Conservation (phyloP, 2,888 invertebrate species). For the Busseola fusca region DNA sequence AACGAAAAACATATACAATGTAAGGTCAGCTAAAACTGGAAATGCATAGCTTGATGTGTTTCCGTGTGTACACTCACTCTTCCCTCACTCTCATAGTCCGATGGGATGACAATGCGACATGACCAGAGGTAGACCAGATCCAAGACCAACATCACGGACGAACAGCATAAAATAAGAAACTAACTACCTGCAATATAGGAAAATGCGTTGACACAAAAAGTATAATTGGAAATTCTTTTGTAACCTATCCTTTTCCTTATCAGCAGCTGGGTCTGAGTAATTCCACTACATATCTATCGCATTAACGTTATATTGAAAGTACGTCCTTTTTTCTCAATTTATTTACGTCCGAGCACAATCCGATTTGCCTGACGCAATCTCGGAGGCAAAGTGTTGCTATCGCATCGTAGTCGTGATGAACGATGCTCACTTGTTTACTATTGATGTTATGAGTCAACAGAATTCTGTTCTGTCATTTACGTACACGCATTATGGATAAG, state of each 20-base stretch:
- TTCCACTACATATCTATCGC: not conserved
- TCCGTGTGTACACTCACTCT: too few relatives aligned
- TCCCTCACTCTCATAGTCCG: not conserved
- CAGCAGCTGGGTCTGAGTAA: not conserved
- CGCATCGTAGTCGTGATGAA: slow-evolving; percentile 21
- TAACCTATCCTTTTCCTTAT: slow-evolving; percentile 19
- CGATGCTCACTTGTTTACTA: slow-evolving; percentile 30
- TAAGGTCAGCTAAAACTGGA: too few relatives aligned
- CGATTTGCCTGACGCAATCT: slow-evolving; percentile 45
- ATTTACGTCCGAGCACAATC: slow-evolving; percentile 39
- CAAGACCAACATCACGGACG: not conserved
- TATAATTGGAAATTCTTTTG: not conserved
- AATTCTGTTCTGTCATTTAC: slow-evolving; percentile 9
- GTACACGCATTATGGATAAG: not conserved
- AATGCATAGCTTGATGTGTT: too few relatives aligned
- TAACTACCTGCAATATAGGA: not conserved
- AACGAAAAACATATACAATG: too few relatives aligned
- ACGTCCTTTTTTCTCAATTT: slow-evolving; percentile 36
- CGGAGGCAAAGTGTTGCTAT: slow-evolving; percentile 22
- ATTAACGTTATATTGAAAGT: slow-evolving; percentile 21
- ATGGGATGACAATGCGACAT: not conserved
- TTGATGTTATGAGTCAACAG: slow-evolving; percentile 21
- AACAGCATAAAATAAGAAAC: not conserved
- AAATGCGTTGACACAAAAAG: not conserved
- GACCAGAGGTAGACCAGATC: not conserved